A percentile compares a stretch with the other conserved stretches of the same genome.
These are phyloP conservation scores for Luscinia megarhynchos DNA, from an alignment of 2,797 vertebrate genomes.

Conservation along the genomic window DNA sequence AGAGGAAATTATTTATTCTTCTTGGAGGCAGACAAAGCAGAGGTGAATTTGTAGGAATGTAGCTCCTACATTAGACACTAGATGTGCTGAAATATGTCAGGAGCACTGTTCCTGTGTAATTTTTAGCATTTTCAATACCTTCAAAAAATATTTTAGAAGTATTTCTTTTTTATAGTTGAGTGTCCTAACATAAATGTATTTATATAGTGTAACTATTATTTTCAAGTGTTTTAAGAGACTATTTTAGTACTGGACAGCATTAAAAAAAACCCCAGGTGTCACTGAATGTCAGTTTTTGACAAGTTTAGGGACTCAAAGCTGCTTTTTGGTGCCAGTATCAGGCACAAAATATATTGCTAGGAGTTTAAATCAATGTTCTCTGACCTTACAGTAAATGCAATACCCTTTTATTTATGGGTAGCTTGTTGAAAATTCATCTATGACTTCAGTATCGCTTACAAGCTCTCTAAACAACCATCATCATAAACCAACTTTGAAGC, in stretches of 20 bases:
- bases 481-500: neutral
- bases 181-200: neutral
- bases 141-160: neutral
- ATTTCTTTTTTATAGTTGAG: neutral
- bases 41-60: neutral
- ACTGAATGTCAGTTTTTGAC: constrained; percentile 1
- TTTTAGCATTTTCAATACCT: neutral
- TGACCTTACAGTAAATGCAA: constrained; percentile 33
- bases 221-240: constrained; percentile 4
- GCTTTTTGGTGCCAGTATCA: neutral
- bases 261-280: neutral
- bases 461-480: neutral
- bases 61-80: neutral
- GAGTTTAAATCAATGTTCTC: constrained; percentile 15
- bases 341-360: neutral
- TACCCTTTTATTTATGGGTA: neutral
- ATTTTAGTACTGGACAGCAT: constrained; percentile 22
- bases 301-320: constrained; percentile 33
- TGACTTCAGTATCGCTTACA: neutral
- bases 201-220: neutral
- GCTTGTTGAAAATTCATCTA: neutral
- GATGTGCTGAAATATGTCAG: neutral
- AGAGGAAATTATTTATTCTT: neutral
- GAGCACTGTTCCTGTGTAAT: neutral
- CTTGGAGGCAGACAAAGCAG: neutral